Conservation (phyloP, 2,113 vertebrate genomes). For the Amphilophus citrinellus region DNA sequence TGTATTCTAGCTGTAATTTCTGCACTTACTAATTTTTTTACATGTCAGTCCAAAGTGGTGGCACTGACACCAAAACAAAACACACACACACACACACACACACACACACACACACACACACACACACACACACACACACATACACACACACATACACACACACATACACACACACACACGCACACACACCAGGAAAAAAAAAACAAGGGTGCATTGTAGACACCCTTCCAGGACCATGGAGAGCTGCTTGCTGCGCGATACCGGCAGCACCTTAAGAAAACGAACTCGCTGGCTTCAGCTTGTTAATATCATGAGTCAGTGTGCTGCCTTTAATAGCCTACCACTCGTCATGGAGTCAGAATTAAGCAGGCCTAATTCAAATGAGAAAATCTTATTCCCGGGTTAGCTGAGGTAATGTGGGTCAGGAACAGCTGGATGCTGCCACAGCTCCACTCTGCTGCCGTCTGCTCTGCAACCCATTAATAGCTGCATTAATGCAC, state of each 20-base stretch:
- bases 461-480: conserved; percentile 37
- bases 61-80: not conserved
- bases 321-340: conserved; percentile 7
- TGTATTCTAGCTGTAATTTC: not conserved
- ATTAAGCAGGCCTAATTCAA: conserved; percentile 38
- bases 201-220: not conserved
- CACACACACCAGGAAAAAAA: no score
- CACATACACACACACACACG: no score
- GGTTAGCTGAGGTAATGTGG: conserved; percentile 52
- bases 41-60: not conserved
- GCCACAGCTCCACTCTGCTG: conserved; percentile 38
- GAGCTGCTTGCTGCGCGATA: not conserved
- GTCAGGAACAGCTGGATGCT: conserved; percentile 54
- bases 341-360: conserved; percentile 4
- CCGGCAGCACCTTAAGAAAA: not conserved
- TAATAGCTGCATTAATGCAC: conserved; percentile 22
- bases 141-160: no score
- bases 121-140: not conserved
- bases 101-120: not conserved
- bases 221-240: conserved; percentile 16
- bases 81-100: no score
- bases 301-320: conserved; percentile 12
- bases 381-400: conserved; percentile 48
- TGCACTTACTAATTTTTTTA: not conserved
- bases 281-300: not conserved